Evolutionary conservation across 2,797 vertebrate genomes (phyloP), one percentile per base, ranked within the genome.

Genomic region (Protosalanx chinensis): DNA sequence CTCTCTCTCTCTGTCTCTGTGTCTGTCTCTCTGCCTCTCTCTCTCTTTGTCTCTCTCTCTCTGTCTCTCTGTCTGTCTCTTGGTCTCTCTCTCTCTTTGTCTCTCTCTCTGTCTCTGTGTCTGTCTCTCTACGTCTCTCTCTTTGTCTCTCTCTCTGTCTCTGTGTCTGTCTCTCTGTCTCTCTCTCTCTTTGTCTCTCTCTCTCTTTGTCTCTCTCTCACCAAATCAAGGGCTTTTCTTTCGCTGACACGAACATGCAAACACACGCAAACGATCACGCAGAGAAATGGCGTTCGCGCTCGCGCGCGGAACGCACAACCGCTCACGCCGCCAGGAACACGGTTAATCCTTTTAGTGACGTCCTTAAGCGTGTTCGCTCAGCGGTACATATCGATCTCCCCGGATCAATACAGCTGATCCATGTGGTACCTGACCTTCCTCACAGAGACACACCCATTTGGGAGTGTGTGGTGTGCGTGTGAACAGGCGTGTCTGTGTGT

Each of bases 391-490:
- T 64, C 51, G 16, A 51, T 27, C 20, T 29, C 27, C 23, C 46
- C 64, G 29, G 64, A 66, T 49, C 64, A 49, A 66, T 49, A 13
- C 37, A 51, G 41, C 64, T 66, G 41, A 66, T 29, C 27, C 27
- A 66, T 41, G 13, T 51, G 23, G 2, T 49, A 6, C 12, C 64
- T 16, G 46, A 51, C 64, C 64, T 66, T 49, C 15, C 12, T 23
- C 51, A 18, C 8, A 1, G 51, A 15, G 74, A 77, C 83, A 73
- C 70, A 72, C 75, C 81, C 37, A 27, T 46, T 37, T n/a, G n/a
- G n/a, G n/a, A n/a, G n/a, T n/a, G n/a, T n/a, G n/a, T n/a, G n/a
- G n/a, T n/a, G n/a, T n/a, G n/a, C n/a, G n/a, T n/a, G n/a, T n/a
- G n/a, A n/a, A n/a, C n/a, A n/a, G n/a, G 13, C 64, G 1, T 59